Evolutionary conservation across 2,797 vertebrate species (phyloP), one percentile per base, ranked within the genome.

Genomic region (Pagetopsis macropterus): DNA sequence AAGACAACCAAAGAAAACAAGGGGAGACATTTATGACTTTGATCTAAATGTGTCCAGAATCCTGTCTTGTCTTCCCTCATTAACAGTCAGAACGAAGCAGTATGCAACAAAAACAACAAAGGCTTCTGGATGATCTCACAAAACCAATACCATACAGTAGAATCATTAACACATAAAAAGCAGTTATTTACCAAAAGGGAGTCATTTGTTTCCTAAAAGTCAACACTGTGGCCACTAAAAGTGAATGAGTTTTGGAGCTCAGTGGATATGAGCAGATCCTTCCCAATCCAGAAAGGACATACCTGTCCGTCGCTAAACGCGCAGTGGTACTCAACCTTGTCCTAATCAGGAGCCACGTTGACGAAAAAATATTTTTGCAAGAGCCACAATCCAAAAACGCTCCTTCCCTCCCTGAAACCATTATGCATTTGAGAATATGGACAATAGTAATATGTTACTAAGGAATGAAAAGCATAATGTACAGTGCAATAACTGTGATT

Each of bases 21-120:
- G 9, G 4, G 41, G 13, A 9, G 17, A 59, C 44, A 1, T 69
- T 73, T 43, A 27, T 57, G 60, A 78, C 58, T 80, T 70, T 75
- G 75, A 72, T 76, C 58, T 75, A 46, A 59, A 70, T 76, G 44
- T n/a, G 27, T 65, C 40, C 21, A 46, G 17, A 67, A 70, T 70
- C n/a, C n/a, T 46, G 43, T 64, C 44, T 48, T 51, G 43, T 82
- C 52, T 43, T 70, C n/a, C 52, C 40, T 76, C 64, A 59, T 74
- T 70, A 76, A 21, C 52, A 43, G 43, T 55, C 65, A 33, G n/a
- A 56, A 21, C 31, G 21, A 19, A 65, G 62, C 70, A 63, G 57
- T 65, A 62, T 23, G 58, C 45, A 82, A 73, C 50, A 57, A 44
- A 65, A 83, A 74, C 74, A 75, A 51, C 43, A 68, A 78, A 61